phyloP scores from a whole-genome alignment of 2,113 vertebrate genomes.

The Daubentonia madagascariensis region DNA sequence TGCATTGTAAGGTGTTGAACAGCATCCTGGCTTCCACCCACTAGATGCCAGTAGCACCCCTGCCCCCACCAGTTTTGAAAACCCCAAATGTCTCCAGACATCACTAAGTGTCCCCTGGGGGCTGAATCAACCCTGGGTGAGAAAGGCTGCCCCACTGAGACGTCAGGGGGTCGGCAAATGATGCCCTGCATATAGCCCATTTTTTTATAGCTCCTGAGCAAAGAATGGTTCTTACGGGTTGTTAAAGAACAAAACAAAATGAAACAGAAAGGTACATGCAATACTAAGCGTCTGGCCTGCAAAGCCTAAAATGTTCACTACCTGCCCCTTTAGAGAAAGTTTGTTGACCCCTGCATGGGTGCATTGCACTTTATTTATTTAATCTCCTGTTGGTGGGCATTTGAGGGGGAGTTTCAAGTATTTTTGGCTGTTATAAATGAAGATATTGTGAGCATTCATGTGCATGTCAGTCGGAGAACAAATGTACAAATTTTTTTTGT shows the following conservation, averaged over 20 bases:
- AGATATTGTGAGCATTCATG: not conserved
- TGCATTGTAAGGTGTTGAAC: no score
- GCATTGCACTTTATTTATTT: not conserved
- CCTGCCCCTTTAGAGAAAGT: not conserved
- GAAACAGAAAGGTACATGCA: not conserved
- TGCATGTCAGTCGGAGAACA: not conserved
- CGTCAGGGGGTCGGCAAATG: not conserved
- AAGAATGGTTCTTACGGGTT: not conserved
- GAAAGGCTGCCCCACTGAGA: accelerated
- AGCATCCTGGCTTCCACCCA: no score
- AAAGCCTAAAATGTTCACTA: not conserved
- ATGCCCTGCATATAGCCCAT: no score
- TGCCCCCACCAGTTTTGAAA: no score
- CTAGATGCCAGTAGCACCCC: no score
- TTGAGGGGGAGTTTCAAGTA: not conserved
- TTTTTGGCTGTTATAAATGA: not conserved
- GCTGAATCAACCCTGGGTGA: not conserved
- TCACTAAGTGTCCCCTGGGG: not conserved
- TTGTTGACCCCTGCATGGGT: not conserved
- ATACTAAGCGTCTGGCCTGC: not conserved
- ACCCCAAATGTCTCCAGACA: not conserved
- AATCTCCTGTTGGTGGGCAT: not conserved
- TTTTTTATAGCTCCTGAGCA: not conserved
- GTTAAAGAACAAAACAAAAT: not conserved
- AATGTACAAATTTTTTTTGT: no score